Conservation (phyloP, 2,797 vertebrate species). For the Nyctalus aviator region DNA sequence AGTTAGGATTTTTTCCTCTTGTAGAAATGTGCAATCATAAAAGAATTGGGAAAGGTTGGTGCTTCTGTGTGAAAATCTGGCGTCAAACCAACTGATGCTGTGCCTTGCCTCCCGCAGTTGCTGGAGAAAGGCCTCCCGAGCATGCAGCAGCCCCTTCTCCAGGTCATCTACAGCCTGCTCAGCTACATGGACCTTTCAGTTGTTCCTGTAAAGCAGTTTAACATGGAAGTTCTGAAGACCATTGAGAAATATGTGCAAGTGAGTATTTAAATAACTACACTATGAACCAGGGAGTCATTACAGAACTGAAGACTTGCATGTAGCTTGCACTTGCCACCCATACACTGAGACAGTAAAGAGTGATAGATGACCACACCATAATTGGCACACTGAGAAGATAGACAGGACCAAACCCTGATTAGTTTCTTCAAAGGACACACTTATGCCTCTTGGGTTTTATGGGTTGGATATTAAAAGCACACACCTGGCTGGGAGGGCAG, state of each 20-base stretch:
- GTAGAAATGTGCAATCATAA: not conserved
- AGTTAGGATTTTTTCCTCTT: not conserved
- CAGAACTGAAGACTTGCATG: fast-evolving
- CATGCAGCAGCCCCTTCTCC: slow-evolving; percentile 97
- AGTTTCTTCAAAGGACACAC: not conserved
- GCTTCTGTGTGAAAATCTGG: not conserved
- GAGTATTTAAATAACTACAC: slow-evolving; percentile 61
- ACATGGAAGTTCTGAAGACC: slow-evolving; percentile 96
- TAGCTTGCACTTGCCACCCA: not conserved
- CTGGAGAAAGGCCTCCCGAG: slow-evolving; percentile 97
- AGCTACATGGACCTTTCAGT: slow-evolving; percentile 97
- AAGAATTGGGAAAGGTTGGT: not conserved
- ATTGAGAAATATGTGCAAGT: slow-evolving; percentile 99
- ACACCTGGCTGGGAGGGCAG: not conserved
- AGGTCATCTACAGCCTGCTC: slow-evolving; percentile 98
- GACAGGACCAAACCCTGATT: not conserved
- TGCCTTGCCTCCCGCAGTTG: slow-evolving; percentile 87
- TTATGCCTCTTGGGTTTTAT: not conserved
- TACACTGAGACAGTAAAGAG: too few relatives aligned
- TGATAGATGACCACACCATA: not conserved
- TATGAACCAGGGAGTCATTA: not conserved
- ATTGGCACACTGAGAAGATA: not conserved
- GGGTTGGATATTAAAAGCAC: not conserved
- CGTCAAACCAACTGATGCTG: not conserved
- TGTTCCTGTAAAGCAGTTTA: slow-evolving; percentile 97